These are phyloP conservation scores for Leptopilina boulardi DNA, from an alignment of 1,140 invertebrate species.

Conservation along the genomic window DNA sequence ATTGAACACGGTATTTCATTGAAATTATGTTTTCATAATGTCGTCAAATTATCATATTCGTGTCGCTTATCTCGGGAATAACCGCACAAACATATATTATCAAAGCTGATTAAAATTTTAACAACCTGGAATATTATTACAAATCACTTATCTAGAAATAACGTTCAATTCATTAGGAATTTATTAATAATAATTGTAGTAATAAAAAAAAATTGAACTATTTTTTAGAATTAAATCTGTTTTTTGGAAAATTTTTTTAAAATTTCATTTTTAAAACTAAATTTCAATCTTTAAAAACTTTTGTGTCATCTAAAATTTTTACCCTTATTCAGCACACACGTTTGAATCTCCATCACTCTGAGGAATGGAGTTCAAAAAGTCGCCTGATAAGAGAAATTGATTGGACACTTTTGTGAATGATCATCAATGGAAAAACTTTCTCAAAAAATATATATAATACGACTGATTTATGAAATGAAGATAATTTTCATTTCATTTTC, in stretches of 20 bases:
- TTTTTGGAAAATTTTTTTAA: background rate
- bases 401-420: background rate
- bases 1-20: background rate
- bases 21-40: background rate
- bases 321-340: slow-evolving; percentile 19
- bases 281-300: slow-evolving; percentile 4
- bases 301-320: slow-evolving; percentile 1
- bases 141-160: no score
- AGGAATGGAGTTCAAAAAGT: slow-evolving; percentile 1
- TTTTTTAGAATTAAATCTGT: no score
- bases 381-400: slow-evolving; percentile 26
- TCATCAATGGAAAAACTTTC: background rate
- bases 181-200: no score
- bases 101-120: background rate
- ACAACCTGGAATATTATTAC: no score
- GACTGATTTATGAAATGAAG: background rate
- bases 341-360: background rate
- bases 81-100: background rate
- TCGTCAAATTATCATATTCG: background rate
- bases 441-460: background rate
- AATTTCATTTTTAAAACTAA: background rate
- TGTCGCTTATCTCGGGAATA: background rate
- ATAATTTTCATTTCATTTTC: background rate
- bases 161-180: no score
- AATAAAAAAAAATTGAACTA: no score